Evolutionary conservation across 2,113 vertebrate genomes (phyloP), one percentile per base, ranked within the genome.

Genomic region (Vimba vimba): DNA sequence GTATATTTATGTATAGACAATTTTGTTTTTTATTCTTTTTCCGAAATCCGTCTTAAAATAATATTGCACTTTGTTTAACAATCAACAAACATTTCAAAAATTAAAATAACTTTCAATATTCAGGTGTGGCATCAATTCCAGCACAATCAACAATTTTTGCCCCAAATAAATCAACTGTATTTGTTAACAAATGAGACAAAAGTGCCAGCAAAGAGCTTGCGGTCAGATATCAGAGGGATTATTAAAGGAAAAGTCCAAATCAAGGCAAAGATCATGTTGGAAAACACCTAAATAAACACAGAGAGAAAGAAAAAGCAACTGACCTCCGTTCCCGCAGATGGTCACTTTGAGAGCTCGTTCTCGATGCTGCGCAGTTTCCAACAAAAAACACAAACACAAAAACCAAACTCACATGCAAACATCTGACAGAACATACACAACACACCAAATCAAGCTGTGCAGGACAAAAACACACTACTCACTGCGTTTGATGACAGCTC

Each of bases 401-500:
- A 52, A 69, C 21, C 30, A 81, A 68, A 62, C 52, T 79, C 30
- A 45, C 64, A 83, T 25, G 57, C 66, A 85, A 57, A 39, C 84
- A 79, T 21, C 15, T 19, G 62, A 82, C 62, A 59, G 12, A 73
- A 78, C 19, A 85, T 2, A 50, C 78, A 60, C 52, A 78, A 84
- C 45, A 83, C n/a, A 83, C 21, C 21, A n/a, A 43, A 83, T 25
- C 0, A 47, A 52, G 21, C 13, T 39, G 25, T n/a, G 45, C 12
- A 55, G 13, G 23, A 50, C 10, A 60, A 11, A 36, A 55, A 73
- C 5, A 13, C 2, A 1, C 2, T 21, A 96, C 96, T 96, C 94
- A 97, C 96, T 95, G 94, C 96, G 96, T 91, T 95, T 97, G 94
- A 97, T 96, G 62, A 92, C 96, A 0, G 96, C 96, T 94, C 94